These are phyloP conservation scores for Gallinago paraguaiae DNA, from an alignment of 2,113 vertebrate species.

Conservation along the genomic window DNA sequence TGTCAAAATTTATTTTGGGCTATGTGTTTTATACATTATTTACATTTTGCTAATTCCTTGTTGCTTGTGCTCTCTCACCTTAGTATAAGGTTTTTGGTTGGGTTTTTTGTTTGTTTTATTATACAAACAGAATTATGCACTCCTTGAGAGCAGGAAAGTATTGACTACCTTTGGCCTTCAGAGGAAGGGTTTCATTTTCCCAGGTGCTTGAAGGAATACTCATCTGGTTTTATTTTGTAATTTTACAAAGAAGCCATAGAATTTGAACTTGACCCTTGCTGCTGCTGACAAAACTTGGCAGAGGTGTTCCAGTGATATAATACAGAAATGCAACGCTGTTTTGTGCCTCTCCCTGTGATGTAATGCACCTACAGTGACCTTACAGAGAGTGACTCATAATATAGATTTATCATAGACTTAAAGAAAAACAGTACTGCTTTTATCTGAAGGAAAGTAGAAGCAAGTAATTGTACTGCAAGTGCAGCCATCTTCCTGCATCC, in stretches of 20 bases:
- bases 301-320: conserved; percentile 31
- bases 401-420: conserved; percentile 18
- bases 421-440: conserved; percentile 29
- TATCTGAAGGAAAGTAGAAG: conserved; percentile 24
- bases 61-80: not conserved
- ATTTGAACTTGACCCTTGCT: conserved; percentile 53
- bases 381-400: conserved; percentile 52
- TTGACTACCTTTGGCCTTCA: not conserved
- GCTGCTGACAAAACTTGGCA: conserved; percentile 59
- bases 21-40: not conserved
- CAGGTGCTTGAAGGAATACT: conserved; percentile 18
- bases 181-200: conserved; percentile 20
- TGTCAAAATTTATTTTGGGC: not conserved
- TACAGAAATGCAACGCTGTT: conserved; percentile 24
- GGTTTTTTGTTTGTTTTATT: not conserved
- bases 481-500: not conserved
- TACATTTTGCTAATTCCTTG: not conserved
- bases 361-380: conserved; percentile 46
- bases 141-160: not conserved
- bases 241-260: conserved; percentile 57
- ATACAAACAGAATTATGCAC: not conserved
- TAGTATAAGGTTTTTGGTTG: not conserved
- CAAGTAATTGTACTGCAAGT: not conserved
- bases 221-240: conserved; percentile 57
- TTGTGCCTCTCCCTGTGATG: conserved; percentile 54